Conservation (phyloP, 2,113 vertebrate species). For the Boulengeromyrus knoepffleri region DNA sequence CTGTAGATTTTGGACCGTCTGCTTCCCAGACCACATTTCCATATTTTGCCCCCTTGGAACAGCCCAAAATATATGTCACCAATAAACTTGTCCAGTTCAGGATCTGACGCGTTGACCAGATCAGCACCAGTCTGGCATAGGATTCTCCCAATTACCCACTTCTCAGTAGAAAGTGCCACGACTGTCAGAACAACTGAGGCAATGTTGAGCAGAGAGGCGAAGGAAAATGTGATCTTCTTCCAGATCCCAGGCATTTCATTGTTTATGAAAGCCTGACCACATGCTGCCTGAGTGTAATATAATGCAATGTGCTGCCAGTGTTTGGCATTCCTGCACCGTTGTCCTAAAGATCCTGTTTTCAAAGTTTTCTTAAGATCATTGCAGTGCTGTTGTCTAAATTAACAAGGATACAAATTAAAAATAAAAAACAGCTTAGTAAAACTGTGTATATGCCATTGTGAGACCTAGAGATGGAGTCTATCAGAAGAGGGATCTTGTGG, state of each 20-base stretch:
- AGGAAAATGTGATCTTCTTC: conserved; percentile 74
- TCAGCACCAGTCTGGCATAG: conserved; percentile 90
- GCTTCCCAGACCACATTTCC: conserved; percentile 80
- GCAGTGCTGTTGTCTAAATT: neutral
- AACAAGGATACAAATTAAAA: conserved; percentile 20
- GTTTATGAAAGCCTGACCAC: conserved; percentile 42
- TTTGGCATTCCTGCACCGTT: neutral
- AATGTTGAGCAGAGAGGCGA: conserved; percentile 72
- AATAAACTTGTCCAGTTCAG: conserved; percentile 82
- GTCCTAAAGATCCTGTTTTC: neutral
- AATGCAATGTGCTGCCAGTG: neutral
- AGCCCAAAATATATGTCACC: conserved; percentile 87
- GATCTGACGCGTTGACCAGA: conserved; percentile 83
- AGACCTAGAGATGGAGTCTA: conserved; percentile 16
- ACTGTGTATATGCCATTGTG: conserved; percentile 27
- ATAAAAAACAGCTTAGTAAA: neutral
- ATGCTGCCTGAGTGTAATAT: conserved; percentile 33
- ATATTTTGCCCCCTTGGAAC: conserved; percentile 80
- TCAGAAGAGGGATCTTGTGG: neutral
- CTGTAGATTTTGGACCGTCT: conserved; percentile 78
- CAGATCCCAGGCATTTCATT: conserved; percentile 81
- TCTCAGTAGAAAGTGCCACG: conserved; percentile 72
- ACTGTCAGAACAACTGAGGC: conserved; percentile 71
- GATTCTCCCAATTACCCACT: conserved; percentile 81
- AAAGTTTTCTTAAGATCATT: neutral